Base-by-base conservation (phyloP, 1,140 invertebrate species). In the Condylostylus longicornis region DNA sequence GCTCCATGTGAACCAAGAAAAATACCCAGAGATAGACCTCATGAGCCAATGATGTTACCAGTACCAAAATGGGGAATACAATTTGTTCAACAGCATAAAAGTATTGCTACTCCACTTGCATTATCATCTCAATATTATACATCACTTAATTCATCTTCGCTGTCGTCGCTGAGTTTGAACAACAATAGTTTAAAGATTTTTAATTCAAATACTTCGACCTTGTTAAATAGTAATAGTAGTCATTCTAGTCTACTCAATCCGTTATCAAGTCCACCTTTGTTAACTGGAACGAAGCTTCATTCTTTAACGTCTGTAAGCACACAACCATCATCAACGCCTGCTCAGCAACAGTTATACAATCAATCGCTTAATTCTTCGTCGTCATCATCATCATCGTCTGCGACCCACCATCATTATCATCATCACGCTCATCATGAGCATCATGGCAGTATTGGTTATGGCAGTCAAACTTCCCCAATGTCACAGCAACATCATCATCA, bases 11-110 rank as follows among this genome's bases (percentile, higher is more conserved):
- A 83, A 47, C 78, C 79, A 7, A 66, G 80, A 19, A 71, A 75
- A 13, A 61, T 68, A 18, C 65, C 69, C 2, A 53, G 66, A 6
- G 73, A 74, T 49, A 62, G 72, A 13, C 70, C 75, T 32, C 67
- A 75, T 10, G 73, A 75, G 27, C 78, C 83, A 4, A 66, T 89
- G 45, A 79, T 77, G 41, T 56, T 90, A 38, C 84, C 84, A 4
- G 61, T 90, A 42, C 85, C 86, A 2, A 76, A 81, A 55, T 90
- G 89, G 53, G 86, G 85, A 9, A 70, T 78, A 34, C 76, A 81
- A 54, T 69, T 79, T 51, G 62, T 75, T 52, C 69, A 65, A 22
- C 54, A 62, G 25, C 37, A 63, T 48, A 44, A 54, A 46, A 47
- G 13, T 43, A 56, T 3, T 44, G 49, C n/a, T 51, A 58, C 31